Evolutionary conservation across 2,113 vertebrate species (phyloP).

Genomic region (Panurus biarmicus): DNA sequence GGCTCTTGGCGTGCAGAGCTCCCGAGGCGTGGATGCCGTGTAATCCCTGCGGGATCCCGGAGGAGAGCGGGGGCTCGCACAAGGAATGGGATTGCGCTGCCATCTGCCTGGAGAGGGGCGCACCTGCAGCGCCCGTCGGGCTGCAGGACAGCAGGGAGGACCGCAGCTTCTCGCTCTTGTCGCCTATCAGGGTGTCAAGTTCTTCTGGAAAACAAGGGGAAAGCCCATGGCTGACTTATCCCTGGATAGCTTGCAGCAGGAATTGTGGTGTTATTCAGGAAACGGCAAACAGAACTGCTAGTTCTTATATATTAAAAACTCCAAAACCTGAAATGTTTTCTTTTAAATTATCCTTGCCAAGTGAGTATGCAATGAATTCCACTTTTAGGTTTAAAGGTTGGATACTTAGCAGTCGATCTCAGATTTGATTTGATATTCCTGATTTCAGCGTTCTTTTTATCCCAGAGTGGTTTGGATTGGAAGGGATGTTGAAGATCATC

Average conservation of each 20-base stretch:
- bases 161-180: conserved; percentile 77
- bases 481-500: background rate
- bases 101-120: conserved; percentile 59
- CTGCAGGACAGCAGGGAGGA: conserved; percentile 58
- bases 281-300: background rate
- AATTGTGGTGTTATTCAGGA: background rate
- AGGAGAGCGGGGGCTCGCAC: conserved; percentile 47
- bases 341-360: background rate
- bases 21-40: conserved; percentile 41
- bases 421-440: background rate
- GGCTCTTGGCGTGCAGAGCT: conserved; percentile 53
- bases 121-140: conserved; percentile 18
- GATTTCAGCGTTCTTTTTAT: background rate
- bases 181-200: conserved; percentile 85
- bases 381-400: background rate
- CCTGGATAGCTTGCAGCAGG: background rate
- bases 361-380: background rate
- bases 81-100: conserved; percentile 16
- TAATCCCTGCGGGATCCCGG: conserved; percentile 35
- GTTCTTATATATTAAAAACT: background rate
- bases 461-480: background rate
- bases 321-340: background rate
- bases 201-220: conserved; percentile 76
- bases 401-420: background rate
- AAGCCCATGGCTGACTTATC: background rate